Percentiles rank a stretch among this genome's conserved stretches.
Conservation (phyloP, 2,888 invertebrate genomes). For the Cremastobaeus sp. region DNA sequence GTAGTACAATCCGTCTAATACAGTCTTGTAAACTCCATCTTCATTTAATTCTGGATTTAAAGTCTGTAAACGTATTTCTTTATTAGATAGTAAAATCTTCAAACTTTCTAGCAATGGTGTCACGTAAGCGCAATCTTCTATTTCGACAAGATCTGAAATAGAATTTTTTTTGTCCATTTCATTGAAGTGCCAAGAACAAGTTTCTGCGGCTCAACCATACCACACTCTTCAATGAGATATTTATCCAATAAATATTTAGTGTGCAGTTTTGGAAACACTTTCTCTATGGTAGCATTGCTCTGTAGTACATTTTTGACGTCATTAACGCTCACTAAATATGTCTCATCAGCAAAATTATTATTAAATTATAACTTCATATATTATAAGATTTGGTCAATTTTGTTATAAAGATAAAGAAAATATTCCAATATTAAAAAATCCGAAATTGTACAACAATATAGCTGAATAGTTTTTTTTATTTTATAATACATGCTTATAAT, state of each 20-base stretch:
- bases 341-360: too few species aligned
- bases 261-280: background rate
- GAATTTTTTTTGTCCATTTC: background rate
- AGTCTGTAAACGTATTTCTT: background rate
- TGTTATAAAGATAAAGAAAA: too few species aligned
- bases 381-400: too few species aligned
- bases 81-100: background rate
- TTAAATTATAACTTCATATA: too few species aligned
- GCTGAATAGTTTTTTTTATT: too few species aligned
- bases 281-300: background rate
- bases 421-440: too few species aligned
- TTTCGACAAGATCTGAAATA: background rate
- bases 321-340: too few species aligned
- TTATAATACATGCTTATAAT: too few species aligned
- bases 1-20: conserved; percentile 9
- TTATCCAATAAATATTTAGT: conserved; percentile 1
- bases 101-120: conserved; percentile 1
- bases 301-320: too few species aligned
- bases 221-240: background rate
- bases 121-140: conserved; percentile 10
- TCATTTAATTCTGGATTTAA: background rate
- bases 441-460: too few species aligned
- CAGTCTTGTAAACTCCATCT: background rate
- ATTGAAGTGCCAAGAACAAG: background rate
- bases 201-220: background rate